A percentile compares a stretch with the other conserved stretches of the same genome.
phyloP scores from a whole-genome alignment of 2,113 vertebrate species.

The Noctilio leporinus region DNA sequence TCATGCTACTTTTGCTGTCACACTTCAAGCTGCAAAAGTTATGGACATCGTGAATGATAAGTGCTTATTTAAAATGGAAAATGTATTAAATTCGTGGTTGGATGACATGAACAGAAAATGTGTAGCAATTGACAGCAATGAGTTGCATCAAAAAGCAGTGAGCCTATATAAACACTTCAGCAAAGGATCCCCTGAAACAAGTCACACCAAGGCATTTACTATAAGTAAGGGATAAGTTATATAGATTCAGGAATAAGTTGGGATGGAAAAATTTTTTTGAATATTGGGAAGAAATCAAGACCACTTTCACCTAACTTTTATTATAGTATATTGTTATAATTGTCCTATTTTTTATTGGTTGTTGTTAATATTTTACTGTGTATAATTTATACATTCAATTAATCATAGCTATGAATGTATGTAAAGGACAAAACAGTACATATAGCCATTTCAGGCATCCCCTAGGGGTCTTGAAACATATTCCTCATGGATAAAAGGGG shows the following conservation, averaged over 20 bases:
- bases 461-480: too few relatives aligned
- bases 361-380: background rate
- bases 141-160: background rate
- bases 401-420: background rate
- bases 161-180: background rate
- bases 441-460: background rate
- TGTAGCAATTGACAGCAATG: background rate
- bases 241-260: background rate
- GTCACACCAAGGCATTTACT: background rate
- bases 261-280: too few relatives aligned
- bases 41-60: background rate
- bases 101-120: background rate
- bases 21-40: background rate
- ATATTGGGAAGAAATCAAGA: background rate
- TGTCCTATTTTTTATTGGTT: too few relatives aligned
- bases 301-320: background rate
- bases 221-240: background rate
- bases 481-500: background rate
- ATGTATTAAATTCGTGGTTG: background rate
- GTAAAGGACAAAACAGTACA: background rate
- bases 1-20: background rate
- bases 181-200: background rate
- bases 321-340: too few relatives aligned
- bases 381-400: background rate
- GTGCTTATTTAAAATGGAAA: background rate